phyloP scores from a whole-genome alignment of 1,140 invertebrate species.

The Philotrypesis tridentata region DNA sequence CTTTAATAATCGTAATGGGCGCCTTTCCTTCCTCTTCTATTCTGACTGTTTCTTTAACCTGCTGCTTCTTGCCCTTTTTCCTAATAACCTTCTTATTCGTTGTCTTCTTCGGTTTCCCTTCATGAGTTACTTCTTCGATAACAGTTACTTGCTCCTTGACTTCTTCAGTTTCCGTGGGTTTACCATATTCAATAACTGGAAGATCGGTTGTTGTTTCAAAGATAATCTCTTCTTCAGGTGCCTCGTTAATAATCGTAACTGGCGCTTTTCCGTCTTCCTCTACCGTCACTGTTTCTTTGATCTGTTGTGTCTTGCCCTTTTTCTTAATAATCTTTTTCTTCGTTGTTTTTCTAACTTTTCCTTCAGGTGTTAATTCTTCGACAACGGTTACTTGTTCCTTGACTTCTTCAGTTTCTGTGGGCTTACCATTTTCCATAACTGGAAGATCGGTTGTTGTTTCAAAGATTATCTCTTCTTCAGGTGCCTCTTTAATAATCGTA shows the following conservation, averaged over 20 bases:
- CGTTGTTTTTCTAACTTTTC: not conserved
- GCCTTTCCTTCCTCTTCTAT: constrained; percentile 60
- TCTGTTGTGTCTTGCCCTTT: constrained; percentile 62
- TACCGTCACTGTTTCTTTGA: constrained; percentile 59
- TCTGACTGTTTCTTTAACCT: constrained; percentile 71
- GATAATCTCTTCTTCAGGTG: constrained; percentile 69
- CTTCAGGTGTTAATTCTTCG: not conserved
- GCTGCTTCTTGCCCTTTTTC: constrained; percentile 63
- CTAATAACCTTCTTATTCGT: too few species aligned
- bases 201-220: constrained; percentile 59
- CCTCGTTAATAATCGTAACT: constrained; percentile 62
- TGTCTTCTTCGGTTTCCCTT: constrained; percentile 67
- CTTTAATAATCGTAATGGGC: constrained; percentile 52
- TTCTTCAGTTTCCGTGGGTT: constrained; percentile 56
- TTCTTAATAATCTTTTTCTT: constrained; percentile 53
- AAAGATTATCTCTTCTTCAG: not conserved
- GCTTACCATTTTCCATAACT: not conserved
- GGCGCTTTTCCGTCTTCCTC: constrained; percentile 55
- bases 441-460: constrained; percentile 37
- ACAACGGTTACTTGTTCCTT: not conserved
- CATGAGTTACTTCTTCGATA: constrained; percentile 61
- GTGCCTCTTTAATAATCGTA: not conserved
- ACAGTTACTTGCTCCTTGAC: constrained; percentile 63
- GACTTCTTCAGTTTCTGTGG: not conserved
- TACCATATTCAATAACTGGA: constrained; percentile 8